phyloP scores from a whole-genome alignment of 2,888 invertebrate genomes.

The Gastrophysa polygoni region DNA sequence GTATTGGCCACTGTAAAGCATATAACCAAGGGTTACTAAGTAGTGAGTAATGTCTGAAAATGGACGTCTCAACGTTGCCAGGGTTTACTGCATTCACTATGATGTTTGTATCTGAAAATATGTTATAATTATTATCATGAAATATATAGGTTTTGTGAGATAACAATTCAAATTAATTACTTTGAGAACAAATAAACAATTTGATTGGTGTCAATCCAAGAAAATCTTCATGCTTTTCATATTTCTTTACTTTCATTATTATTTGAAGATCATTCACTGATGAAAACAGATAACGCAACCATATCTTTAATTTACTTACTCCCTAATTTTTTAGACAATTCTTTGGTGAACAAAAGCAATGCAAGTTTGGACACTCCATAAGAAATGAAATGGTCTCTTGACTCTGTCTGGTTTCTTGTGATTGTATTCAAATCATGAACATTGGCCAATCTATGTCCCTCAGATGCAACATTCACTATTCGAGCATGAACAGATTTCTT shows the following conservation, averaged over 20 bases:
- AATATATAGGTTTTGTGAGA: too few relatives aligned
- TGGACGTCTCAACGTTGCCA: constrained; percentile 58
- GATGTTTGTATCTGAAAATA: constrained; percentile 53
- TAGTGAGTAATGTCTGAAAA: constrained; percentile 55
- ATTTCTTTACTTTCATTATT: too few relatives aligned
- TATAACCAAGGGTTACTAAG: constrained; percentile 52
- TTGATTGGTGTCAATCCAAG: too few relatives aligned
- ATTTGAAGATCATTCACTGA: too few relatives aligned
- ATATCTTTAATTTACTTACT: constrained; percentile 52
- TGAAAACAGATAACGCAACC: too few relatives aligned
- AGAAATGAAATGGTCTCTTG: constrained; percentile 52
- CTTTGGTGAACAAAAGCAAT: constrained; percentile 52
- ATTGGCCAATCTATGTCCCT: constrained; percentile 55
- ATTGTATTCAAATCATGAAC: constrained; percentile 52
- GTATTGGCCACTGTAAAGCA: constrained; percentile 55
- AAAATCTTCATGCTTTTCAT: too few relatives aligned
- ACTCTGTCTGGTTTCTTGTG: constrained; percentile 45
- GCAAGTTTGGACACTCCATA: constrained; percentile 57
- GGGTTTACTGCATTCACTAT: constrained; percentile 58
- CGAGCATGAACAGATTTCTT: constrained; percentile 55
- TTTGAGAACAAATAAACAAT: too few relatives aligned
- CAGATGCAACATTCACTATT: constrained; percentile 60
- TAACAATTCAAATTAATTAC: too few relatives aligned
- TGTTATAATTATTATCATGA: too few relatives aligned
- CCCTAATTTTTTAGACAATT: constrained; percentile 50